A percentile compares a stretch with the other conserved stretches of the same genome.
Conservation (phyloP, 2,113 vertebrate species). For the Vanacampus margaritifer region DNA sequence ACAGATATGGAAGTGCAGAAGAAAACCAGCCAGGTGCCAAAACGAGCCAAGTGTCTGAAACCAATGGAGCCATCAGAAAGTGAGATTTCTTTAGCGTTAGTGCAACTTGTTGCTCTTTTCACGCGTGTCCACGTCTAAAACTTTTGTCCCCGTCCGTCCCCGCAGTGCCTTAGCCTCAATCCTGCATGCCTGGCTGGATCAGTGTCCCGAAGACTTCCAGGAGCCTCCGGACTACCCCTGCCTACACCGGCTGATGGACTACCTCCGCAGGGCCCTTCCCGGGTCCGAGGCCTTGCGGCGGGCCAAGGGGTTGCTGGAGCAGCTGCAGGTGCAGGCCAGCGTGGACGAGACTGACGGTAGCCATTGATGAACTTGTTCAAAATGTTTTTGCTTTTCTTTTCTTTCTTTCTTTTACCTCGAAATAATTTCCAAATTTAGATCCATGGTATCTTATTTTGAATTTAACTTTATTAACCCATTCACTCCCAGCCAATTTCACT, state of each 20-base stretch:
- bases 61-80: constrained; percentile 79
- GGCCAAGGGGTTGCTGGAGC: constrained; percentile 83
- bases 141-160: constrained; percentile 4
- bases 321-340: constrained; percentile 77
- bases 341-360: constrained; percentile 79
- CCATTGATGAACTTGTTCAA: not conserved
- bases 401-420: too few species aligned
- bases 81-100: constrained; percentile 61
- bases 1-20: constrained; percentile 81
- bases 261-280: constrained; percentile 78
- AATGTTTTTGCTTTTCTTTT: not conserved
- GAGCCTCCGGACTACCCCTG: constrained; percentile 82
- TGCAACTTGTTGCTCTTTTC: not conserved
- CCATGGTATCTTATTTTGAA: too few species aligned
- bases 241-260: constrained; percentile 79
- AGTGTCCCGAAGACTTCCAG: constrained; percentile 90
- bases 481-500: too few species aligned
- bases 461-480: too few species aligned
- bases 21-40: constrained; percentile 60
- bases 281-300: constrained; percentile 82
- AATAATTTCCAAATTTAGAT: too few species aligned
- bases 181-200: constrained; percentile 88
- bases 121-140: not conserved
- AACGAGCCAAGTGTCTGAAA: constrained; percentile 65
- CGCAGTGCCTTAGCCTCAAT: constrained; percentile 84